Evolutionary conservation across 2,113 vertebrate genomes (phyloP).

Genomic region (Corydoras sp.): DNA sequence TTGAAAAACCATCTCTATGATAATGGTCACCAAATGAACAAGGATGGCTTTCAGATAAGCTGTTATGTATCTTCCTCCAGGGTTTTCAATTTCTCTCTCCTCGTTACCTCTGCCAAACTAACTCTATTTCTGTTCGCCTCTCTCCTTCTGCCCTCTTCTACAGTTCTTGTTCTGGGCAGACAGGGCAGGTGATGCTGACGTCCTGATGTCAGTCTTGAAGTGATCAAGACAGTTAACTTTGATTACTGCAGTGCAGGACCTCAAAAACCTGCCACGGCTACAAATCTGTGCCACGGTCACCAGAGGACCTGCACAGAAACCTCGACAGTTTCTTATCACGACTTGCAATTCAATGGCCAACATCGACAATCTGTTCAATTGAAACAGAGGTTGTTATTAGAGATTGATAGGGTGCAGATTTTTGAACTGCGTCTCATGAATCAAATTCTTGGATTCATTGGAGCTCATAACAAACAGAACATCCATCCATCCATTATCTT

Average conservation of each 20-base stretch:
- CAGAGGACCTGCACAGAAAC: constrained; percentile 9
- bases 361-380: constrained; percentile 26
- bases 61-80: constrained; percentile 14
- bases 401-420: neutral
- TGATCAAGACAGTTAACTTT: constrained; percentile 15
- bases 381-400: neutral
- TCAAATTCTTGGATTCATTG: neutral
- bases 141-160: neutral
- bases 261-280: constrained; percentile 30
- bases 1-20: constrained; percentile 17
- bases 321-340: constrained; percentile 3
- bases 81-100: neutral
- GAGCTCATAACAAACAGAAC: no score
- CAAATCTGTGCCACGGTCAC: constrained; percentile 7
- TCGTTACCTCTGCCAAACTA: constrained; percentile 8
- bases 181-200: neutral
- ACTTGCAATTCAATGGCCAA: neutral
- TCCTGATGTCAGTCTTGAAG: constrained; percentile 10
- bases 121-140: neutral
- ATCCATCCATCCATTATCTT: no score
- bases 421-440: neutral
- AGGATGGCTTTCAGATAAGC: constrained; percentile 27
- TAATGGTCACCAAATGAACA: constrained; percentile 37
- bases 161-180: constrained; percentile 3
- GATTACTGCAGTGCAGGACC: constrained; percentile 21